Base-by-base conservation (phyloP, 2,797 vertebrate genomes). In the Scyliorhinus canicula region DNA sequence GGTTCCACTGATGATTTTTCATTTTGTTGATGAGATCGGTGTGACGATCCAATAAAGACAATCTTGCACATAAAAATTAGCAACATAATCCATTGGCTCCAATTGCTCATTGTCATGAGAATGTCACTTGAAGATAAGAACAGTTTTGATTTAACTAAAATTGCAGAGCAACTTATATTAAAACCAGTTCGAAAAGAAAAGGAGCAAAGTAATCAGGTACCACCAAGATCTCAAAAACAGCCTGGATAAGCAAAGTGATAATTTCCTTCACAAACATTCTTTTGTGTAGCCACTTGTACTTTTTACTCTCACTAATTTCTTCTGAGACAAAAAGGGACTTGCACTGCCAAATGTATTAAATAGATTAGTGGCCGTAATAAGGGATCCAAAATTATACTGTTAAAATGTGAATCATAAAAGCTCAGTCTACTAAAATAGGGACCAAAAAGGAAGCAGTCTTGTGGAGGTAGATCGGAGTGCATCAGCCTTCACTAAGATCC, bases 1-100 rank as follows among this genome's bases (percentile, higher is more conserved):
- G 95, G 74, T 95, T 96, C 96, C 96, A 96, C 95, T 95, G 96
- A 96, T 95, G 91, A 16, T 60, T 52, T 93, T 28, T 26, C 47
- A 65, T 52, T 11, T 94, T 14, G n/a, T 35, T 14, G 47, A 74
- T 74, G 47, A 47, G 44, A 71, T 74, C 93, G 7, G 12, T 74
- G 14, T 69, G 47, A 94, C 44, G 7, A 26, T 52, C 65, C 28
- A 93, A 93, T n/a, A 31, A 71, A 74, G 47, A 21, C 44, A 55
- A 74, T 74, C 26, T 94, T 94, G 50, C 65, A 50, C 40, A 74
- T 47, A 50, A 93, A 93, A 91, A 65, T 91, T 91, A 63, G 60
- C 60, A 90, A 21, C 35, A 90, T 47, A 93, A 74, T 55, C 67
- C 47, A 71, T 21, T 52, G 47, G 8, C 31, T 24, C 24, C 5